Evolutionary conservation across 2,113 vertebrate species (phyloP).

Genomic region (Pterocles orientalis): DNA sequence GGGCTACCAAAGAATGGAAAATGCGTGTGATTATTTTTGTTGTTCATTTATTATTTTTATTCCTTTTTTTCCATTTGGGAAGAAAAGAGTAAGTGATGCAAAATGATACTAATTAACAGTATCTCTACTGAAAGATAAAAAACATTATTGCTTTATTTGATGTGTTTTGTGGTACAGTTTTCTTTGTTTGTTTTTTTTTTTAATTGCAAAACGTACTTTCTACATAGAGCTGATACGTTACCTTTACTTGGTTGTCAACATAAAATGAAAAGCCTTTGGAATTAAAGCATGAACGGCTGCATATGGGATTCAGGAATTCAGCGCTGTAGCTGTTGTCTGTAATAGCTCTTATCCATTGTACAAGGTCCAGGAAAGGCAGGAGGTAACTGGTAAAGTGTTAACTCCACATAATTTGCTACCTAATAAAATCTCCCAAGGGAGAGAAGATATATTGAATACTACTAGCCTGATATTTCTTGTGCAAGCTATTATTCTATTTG

Average conservation of each 20-base stretch:
- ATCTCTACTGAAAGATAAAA: not conserved
- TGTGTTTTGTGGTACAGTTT: not conserved
- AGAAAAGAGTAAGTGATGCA: not conserved
- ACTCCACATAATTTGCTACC: not conserved
- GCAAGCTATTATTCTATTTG: not conserved
- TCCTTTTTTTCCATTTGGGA: not conserved
- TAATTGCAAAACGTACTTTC: not conserved
- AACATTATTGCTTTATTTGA: not conserved
- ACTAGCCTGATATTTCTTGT: not conserved
- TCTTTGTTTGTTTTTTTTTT: not conserved
- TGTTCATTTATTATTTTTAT: not conserved
- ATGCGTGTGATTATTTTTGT: not conserved
- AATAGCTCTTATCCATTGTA: not conserved
- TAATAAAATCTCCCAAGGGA: not conserved
- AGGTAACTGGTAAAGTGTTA: not conserved
- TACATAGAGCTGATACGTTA: not conserved
- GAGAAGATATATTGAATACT: not conserved
- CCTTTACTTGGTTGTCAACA: not conserved
- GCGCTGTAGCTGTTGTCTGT: not conserved
- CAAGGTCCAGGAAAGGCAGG: not conserved
- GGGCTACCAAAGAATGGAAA: not conserved
- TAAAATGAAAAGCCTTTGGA: not conserved
- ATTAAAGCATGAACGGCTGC: not conserved
- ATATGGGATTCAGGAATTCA: not conserved
- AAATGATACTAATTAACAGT: not conserved